Evolutionary conservation across 1,140 invertebrate species (phyloP), one percentile per base, ranked within the genome.

Genomic region (Diachasmimorpha longicaudata): DNA sequence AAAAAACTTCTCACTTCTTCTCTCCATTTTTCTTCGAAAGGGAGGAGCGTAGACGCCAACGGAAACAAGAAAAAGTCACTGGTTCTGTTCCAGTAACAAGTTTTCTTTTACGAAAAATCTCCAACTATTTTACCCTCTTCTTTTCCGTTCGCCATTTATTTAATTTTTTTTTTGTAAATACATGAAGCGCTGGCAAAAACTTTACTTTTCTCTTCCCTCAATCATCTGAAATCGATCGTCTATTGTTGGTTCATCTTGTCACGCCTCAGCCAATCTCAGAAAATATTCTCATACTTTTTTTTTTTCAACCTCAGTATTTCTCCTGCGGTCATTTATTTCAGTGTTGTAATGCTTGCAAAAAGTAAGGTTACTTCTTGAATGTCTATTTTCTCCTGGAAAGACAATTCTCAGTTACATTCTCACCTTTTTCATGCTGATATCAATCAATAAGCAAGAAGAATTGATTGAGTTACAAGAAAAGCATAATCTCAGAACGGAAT

Each of bases 141-240:
- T 25, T 37, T 63, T 44, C 25, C 8, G 37, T 58, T 25, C 21
- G 73, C 79, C 66, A 78, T 71, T 80, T 79, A 77, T 52, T 37
- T 72, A 79, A 79, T 81, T 77, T 75, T 78, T 48, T 14, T 74
- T 21, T n/a, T n/a, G n/a, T 10, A 8, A 37, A 67, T 36, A 67
- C 63, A 23, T 67, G 63, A n/a, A n/a, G 36, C 63, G 37, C 31
- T 2, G 31, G 37, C 63, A 67, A 31, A 67, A 31, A 3, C 4
- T 23, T 25, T 25, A 80, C 79, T 79, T 79, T 76, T 79, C 79
- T 73, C 14, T 16, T 10, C 21, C 37, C 42, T 70, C 21, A 44
- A n/a, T n/a, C n/a, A n/a, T n/a, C 37, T 52, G 70, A 71, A 71
- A 71, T 71, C 70, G 70, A 71, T 52, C 44, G 42, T 11, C 70